These are phyloP conservation scores for Eulithis testata DNA, from an alignment of 2,888 invertebrate genomes.

Conservation along the genomic window DNA sequence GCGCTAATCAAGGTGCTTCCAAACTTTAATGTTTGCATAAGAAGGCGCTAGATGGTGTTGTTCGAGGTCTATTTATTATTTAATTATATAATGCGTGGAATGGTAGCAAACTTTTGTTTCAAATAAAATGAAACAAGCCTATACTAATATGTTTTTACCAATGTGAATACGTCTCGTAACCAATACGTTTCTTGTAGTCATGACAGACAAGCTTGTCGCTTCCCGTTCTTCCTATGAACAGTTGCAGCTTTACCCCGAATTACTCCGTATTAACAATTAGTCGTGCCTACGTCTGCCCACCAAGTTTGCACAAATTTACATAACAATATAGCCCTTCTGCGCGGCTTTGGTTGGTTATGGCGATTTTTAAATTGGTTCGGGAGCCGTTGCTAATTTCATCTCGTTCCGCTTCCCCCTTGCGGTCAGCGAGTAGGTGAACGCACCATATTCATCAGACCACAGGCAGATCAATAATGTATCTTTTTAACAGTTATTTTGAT, in stretches of 20 bases:
- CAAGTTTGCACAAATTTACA: slow-evolving; percentile 83
- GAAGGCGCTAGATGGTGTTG: no score
- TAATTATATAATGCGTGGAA: no score
- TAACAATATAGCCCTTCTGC: slow-evolving; percentile 80
- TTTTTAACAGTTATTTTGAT: no score
- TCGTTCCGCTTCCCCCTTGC: slow-evolving; percentile 53
- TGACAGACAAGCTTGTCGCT: not conserved
- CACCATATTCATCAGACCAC: slow-evolving; percentile 15
- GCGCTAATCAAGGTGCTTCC: no score
- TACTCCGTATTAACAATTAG: slow-evolving; percentile 83
- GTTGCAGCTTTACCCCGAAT: slow-evolving; percentile 51
- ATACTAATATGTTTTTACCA: not conserved
- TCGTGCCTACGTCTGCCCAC: slow-evolving; percentile 79
- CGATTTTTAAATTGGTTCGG: slow-evolving; percentile 82
- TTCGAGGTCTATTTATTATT: no score
- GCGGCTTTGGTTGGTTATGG: slow-evolving; percentile 65
- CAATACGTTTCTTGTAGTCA: no score
- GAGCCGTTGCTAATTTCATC: slow-evolving; percentile 74
- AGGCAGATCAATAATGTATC: not conserved
- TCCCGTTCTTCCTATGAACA: not conserved
- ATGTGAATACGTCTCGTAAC: no score
- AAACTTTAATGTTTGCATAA: no score
- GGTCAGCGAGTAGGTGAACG: slow-evolving; percentile 56
- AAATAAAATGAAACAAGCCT: no score
- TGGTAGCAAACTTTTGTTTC: no score